Percentiles rank a stretch among this genome's conserved stretches.
phyloP scores from a whole-genome alignment of 2,888 invertebrate genomes.

The Drosophila suboccidentalis region DNA sequence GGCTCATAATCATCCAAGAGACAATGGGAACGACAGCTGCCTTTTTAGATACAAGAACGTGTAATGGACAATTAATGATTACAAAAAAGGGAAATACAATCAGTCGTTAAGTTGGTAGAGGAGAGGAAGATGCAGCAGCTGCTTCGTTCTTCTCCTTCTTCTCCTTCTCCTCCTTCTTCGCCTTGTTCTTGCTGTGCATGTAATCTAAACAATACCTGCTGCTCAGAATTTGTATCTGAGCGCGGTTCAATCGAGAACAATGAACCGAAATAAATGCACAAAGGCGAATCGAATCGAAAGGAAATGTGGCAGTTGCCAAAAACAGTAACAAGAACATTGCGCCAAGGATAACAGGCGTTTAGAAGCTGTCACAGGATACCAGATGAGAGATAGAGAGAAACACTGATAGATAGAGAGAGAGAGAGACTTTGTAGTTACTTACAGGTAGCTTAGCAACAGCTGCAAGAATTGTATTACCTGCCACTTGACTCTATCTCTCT shows the following conservation, averaged over 20 bases:
- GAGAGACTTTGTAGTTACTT: constrained; percentile 14
- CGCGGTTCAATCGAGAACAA: constrained; percentile 68
- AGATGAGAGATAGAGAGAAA: not conserved
- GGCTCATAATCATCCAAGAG: constrained; percentile 41
- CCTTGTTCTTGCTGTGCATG: constrained; percentile 49
- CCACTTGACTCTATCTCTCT: constrained; percentile 18
- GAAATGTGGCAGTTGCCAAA: constrained; percentile 21
- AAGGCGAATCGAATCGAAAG: constrained; percentile 59
- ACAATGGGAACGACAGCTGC: constrained; percentile 41
- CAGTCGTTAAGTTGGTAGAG: constrained; percentile 60
- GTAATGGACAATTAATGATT: constrained; percentile 74
- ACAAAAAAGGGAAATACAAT: constrained; percentile 59
- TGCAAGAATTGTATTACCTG: constrained; percentile 51
- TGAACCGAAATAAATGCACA: constrained; percentile 67
- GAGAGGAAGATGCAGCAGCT: constrained; percentile 43
- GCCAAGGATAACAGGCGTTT: constrained; percentile 63
- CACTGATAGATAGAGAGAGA: not conserved
- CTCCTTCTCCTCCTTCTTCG: constrained; percentile 5
- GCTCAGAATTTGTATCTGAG: constrained; percentile 34
- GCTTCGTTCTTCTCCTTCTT: not conserved
- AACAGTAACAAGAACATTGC: constrained; percentile 43
- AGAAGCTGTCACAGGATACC: constrained; percentile 57
- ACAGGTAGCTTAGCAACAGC: constrained; percentile 52
- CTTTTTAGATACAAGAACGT: constrained; percentile 51
- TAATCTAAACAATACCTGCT: constrained; percentile 80